These are phyloP conservation scores for Lasioglossum villosulum DNA, from an alignment of 2,888 invertebrate species.

Conservation along the genomic window DNA sequence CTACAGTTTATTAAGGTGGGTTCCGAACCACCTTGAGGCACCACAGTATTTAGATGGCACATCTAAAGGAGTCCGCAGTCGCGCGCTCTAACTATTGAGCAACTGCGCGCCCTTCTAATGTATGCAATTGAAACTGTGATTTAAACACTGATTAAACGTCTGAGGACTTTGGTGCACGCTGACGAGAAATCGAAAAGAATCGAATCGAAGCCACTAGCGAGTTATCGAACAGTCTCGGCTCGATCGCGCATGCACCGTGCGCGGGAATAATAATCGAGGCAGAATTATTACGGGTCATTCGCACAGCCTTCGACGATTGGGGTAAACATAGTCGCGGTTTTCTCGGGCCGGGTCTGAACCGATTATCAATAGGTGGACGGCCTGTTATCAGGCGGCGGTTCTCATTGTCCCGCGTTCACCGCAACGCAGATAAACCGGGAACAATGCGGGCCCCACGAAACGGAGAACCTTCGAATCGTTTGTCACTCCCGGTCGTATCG, in stretches of 20 bases:
- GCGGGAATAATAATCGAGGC: slow-evolving; percentile 30
- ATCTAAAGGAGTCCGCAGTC: too few species aligned
- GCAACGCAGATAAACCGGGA: slow-evolving; percentile 2
- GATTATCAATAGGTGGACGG: slow-evolving; percentile 81
- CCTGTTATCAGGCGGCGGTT: slow-evolving; percentile 78
- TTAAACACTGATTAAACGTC: too few species aligned
- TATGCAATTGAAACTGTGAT: background rate
- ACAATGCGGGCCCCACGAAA: slow-evolving; percentile 26
- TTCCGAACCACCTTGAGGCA: too few species aligned
- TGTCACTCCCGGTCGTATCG: slow-evolving; percentile 16
- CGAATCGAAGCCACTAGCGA: background rate
- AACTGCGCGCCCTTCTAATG: too few species aligned
- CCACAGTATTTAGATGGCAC: too few species aligned
- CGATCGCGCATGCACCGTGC: background rate
- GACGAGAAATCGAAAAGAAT: background rate
- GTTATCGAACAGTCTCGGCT: background rate
- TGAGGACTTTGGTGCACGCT: too few species aligned
- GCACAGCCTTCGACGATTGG: slow-evolving; percentile 46
- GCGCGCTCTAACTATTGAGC: too few species aligned
- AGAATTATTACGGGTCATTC: slow-evolving; percentile 55
- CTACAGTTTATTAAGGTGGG: too few species aligned
- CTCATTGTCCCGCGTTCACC: slow-evolving; percentile 54
- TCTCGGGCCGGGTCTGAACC: slow-evolving; percentile 38
- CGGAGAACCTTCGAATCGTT: slow-evolving; percentile 14
- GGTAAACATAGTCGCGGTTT: slow-evolving; percentile 51